Evolutionary conservation across 2,113 vertebrate genomes (phyloP), one percentile per base, ranked within the genome.

Genomic region (Halcyon senegalensis): DNA sequence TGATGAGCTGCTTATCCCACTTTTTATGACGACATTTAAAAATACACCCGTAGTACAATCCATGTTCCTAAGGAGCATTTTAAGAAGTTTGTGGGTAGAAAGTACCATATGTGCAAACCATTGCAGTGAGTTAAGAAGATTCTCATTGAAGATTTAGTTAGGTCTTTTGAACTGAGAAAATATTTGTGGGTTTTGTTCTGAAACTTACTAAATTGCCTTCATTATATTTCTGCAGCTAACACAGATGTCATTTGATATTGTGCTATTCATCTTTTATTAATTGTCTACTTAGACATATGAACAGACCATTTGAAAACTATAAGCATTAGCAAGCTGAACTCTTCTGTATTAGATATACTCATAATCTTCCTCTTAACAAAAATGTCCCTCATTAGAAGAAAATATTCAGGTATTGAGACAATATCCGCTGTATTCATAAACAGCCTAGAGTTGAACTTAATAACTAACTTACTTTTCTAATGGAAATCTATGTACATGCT

Each of bases 191-290:
- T 69, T 96, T 97, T 97, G 94, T 96, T 96, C 85, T 94, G 87
- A 97, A 95, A 92, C 88, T 97, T 97, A 97, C 87, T 97, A 97
- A 98, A 97, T 97, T 96, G 76, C 93, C 94, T 97, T 96, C 95
- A 97, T 98, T 98, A 95, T 96, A 81, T 94, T 97, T 94, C 93
- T 95, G 74, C 77, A 91, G 73, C 92, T 95, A 95, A 95, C 92
- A 91, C 96, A 98, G 97, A 95, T 97, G 96, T 96, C 82, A 96
- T 96, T 95, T 95, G 67, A 93, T 96, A 94, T 90, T 94, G 89
- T 68, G 64, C 94, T 95, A 96, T 97, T 96, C 95, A 96, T 88
- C 84, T 96, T 94, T 94, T 94, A 98, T 96, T 97, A 97, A 97
- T 96, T 89, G 96, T 96, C 79, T 96, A 93, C 96, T 98, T 93